These are phyloP conservation scores for Hybognathus amarus DNA, from an alignment of 2,797 vertebrate genomes.

Conservation along the genomic window DNA sequence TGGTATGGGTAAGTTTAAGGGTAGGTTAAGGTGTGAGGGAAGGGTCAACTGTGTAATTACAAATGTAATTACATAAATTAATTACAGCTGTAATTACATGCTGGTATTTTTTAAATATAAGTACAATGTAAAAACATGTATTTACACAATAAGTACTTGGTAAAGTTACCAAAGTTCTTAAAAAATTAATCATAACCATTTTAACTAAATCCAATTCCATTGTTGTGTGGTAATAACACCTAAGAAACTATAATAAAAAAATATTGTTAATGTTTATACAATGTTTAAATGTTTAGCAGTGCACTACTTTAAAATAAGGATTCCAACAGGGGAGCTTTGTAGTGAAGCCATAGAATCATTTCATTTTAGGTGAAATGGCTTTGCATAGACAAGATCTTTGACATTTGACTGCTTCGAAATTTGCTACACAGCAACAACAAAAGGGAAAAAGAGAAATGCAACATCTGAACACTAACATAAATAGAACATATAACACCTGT, in stretches of 20 bases:
- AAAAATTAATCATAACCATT: neutral
- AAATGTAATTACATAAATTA: too few species aligned
- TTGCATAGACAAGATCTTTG: conserved; percentile 14
- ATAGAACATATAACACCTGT: too few species aligned
- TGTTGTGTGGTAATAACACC: neutral
- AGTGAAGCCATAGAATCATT: neutral
- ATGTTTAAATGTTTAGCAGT: neutral
- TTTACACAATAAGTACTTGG: too few species aligned
- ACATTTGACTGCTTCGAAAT: neutral
- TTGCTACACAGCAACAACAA: neutral
- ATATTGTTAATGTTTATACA: too few species aligned
- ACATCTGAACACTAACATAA: neutral
- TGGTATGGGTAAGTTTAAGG: too few species aligned
- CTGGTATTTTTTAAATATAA: too few species aligned
- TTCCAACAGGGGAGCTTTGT: neutral
- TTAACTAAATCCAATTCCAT: neutral
- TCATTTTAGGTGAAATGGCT: too few species aligned
- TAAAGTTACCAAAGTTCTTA: neutral
- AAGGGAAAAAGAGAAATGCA: neutral
- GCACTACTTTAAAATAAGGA: too few species aligned
- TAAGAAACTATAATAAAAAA: neutral
- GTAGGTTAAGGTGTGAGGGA: too few species aligned
- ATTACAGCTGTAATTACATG: too few species aligned
- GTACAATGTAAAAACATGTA: too few species aligned
- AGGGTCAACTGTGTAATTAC: too few species aligned